Evolutionary conservation across 2,797 vertebrate species (phyloP), one percentile per base, ranked within the genome.

Genomic region (Arctocebus calabarensis): DNA sequence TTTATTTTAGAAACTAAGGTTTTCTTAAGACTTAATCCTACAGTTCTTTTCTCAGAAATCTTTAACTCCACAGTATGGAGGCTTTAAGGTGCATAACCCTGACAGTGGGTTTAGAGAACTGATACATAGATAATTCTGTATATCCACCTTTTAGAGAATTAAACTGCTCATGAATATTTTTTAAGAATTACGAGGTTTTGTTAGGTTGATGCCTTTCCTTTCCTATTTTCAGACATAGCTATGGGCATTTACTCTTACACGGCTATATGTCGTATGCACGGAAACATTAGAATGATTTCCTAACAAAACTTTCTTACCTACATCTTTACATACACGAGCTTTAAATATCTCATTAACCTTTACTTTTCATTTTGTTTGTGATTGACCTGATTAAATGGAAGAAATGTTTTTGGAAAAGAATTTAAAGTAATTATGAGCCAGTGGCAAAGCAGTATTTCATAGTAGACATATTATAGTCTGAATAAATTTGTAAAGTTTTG

Each of bases 151-250:
- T 64, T 55, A 81, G 43, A 25, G 29, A 88, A 68, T 94, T 66
- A 79, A 88, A 92, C 3, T 84, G 34, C 64, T 94, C 59, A 89
- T 88, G 84, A 95, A 81, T 90, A 93, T 96, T 95, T 68, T 62
- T 59, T 79, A 92, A 88, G 79, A 91, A 92, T 88, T 94, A n/a
- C 48, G 77, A 90, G 32, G 2, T 87, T 93, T 95, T 77, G 48
- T 95, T 96, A 70, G 19, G 34, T 90, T 75, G n/a, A 29, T 95
- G 74, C 57, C 52, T 95, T 96, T 95, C 45, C 70, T 86, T 90
- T 57, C 29, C 66, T 90, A 73, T 96, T 95, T 97, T 96, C 68
- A 90, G 57, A 66, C 32, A 74, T 62, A 88, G 75, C 59, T 88
- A 10, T 92, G 79, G 29, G n/a, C 19, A 94, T 96, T 97, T 89